A percentile compares a stretch with the other conserved stretches of the same genome.
Conservation (phyloP, 2,888 invertebrate genomes). For the Brachyptera putata region DNA sequence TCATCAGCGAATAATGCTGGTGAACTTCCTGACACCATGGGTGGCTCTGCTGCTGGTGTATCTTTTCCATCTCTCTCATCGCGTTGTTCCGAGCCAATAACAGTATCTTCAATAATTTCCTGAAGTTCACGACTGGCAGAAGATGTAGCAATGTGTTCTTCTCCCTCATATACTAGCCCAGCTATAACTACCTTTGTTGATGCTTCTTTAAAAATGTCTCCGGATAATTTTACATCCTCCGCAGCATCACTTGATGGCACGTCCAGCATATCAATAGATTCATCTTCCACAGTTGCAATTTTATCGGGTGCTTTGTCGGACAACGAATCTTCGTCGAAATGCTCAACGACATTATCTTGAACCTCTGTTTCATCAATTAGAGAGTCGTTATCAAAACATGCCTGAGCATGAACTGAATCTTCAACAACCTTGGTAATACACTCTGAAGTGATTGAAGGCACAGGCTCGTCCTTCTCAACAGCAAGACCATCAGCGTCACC, state of each 20-base stretch:
- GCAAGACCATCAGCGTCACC: neutral
- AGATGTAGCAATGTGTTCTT: neutral
- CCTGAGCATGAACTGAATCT: neutral
- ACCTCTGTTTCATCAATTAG: neutral
- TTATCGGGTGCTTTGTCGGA: neutral
- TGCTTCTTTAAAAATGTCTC: too few species aligned
- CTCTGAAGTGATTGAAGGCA: neutral
- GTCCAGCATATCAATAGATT: neutral
- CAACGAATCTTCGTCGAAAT: constrained; percentile 6
- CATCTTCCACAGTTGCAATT: too few species aligned
- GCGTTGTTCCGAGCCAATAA: too few species aligned
- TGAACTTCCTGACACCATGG: too few species aligned
- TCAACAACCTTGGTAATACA: neutral
- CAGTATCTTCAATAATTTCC: too few species aligned
- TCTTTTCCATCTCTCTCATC: too few species aligned
- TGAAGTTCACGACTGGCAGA: too few species aligned
- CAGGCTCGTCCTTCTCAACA: neutral
- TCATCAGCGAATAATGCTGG: neutral
- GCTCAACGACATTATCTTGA: neutral
- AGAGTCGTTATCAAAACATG: neutral
- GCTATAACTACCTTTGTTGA: neutral
- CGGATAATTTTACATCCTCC: too few species aligned
- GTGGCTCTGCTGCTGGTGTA: too few species aligned
- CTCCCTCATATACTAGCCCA: neutral
- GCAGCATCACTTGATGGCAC: neutral